These are phyloP conservation scores for Mycetomoellerius zeteki DNA, from an alignment of 1,140 invertebrate genomes.

Conservation along the genomic window DNA sequence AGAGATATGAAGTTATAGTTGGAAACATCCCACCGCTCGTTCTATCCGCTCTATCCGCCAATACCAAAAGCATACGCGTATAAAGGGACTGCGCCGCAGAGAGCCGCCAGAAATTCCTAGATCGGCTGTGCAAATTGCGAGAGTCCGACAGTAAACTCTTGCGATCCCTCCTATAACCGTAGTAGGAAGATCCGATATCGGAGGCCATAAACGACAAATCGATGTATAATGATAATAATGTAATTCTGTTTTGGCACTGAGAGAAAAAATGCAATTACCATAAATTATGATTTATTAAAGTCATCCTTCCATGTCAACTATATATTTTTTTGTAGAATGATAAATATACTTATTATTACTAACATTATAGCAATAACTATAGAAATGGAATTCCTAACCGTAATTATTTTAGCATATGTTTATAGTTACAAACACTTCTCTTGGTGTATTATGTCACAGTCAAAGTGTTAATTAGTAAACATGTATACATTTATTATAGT, in stretches of 20 bases:
- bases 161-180: not conserved
- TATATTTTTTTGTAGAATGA: too few species aligned
- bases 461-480: too few species aligned
- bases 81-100: slow-evolving; percentile 55
- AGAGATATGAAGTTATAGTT: slow-evolving; percentile 72
- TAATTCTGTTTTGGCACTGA: not conserved
- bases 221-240: not conserved
- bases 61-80: slow-evolving; percentile 28
- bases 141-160: slow-evolving; percentile 65
- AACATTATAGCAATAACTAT: too few species aligned
- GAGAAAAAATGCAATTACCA: too few species aligned
- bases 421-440: too few species aligned
- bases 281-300: too few species aligned
- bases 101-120: slow-evolving; percentile 71
- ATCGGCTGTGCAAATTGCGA: slow-evolving; percentile 67
- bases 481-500: too few species aligned
- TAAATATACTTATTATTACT: too few species aligned
- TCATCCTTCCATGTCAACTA: too few species aligned
- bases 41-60: slow-evolving; percentile 35
- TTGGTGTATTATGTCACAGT: too few species aligned
- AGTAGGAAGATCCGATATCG: not conserved
- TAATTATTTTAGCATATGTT: too few species aligned
- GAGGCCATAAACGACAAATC: not conserved
- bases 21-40: slow-evolving; percentile 11
- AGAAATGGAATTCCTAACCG: too few species aligned